Base-by-base conservation (phyloP, 2,888 invertebrate genomes). In the Pseudeuparius sepicola region DNA sequence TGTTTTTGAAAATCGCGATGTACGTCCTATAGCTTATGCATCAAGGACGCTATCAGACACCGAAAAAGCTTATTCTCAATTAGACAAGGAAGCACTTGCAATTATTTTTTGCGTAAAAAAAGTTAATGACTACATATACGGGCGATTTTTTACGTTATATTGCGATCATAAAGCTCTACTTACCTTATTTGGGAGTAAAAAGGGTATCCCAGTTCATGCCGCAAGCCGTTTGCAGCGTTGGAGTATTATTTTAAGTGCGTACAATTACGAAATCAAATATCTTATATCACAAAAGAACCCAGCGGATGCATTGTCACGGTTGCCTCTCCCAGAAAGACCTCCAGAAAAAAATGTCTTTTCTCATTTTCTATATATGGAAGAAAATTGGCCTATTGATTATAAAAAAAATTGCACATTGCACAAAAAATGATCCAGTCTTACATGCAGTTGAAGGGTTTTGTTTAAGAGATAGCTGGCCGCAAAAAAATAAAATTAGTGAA, bases 21-120 rank as follows among this genome's bases (percentile, higher is more conserved):
- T 20, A 6, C 6, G 46, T 33, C 44, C 50, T 32, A 48, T 60
- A 5, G 48, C 50, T 4, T 60, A 56, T 38, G 52, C 52, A 2
- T 58, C 55, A 4, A 43, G 50, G 42, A 47, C 52, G 6, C 34
- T 57, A 14, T 49, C 46, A 14, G 42, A 41, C 2, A 43, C 53
- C 4, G 55, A 60, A 39, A 44, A 42, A 14, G 34, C 49, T 14
- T 60, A 57, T 34, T 52, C 53, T 0, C 52, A 56, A 37, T 56
- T 59, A 5, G 57, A 61, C 37, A 58, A 59, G 39, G 56, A 61
- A 44, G 53, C 55, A 1, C 37, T 60, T 7, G 58, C 53, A 2
- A 35, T 43, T 4, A 23, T 45, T 2, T 29, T 17, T 14, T 33
- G 28, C 9, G 30, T 36, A 4, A 30, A 39, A 15, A 31, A 42